A percentile compares a stretch with the other conserved stretches of the same genome.
These are phyloP conservation scores for Chloropsis cyanopogon DNA, from an alignment of 2,113 vertebrate species.

Conservation along the genomic window DNA sequence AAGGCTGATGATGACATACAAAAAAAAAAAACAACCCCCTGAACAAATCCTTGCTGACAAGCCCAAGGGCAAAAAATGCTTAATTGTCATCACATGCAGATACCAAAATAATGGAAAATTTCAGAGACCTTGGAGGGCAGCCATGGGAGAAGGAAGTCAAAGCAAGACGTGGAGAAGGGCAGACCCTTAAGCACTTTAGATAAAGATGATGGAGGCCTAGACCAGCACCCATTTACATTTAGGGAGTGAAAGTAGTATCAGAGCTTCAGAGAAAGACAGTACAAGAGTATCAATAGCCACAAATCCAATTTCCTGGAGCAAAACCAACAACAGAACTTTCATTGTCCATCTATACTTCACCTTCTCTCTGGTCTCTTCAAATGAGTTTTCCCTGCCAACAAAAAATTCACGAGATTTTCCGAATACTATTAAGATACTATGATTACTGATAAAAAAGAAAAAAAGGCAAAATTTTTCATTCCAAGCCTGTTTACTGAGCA, in stretches of 20 bases:
- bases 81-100: background rate
- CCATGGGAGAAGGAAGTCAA: background rate
- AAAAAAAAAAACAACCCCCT: background rate
- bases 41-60: slow-evolving; percentile 10
- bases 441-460: background rate
- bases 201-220: background rate
- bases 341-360: background rate
- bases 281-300: background rate
- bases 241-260: background rate
- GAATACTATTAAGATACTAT: background rate
- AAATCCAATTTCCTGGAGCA: background rate
- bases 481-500: background rate
- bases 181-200: background rate
- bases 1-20: background rate
- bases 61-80: background rate
- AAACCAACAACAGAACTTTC: background rate
- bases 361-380: background rate
- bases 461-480: background rate
- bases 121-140: slow-evolving; percentile 21
- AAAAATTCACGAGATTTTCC: background rate
- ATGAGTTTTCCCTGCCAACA: background rate
- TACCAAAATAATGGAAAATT: slow-evolving; percentile 39
- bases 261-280: background rate
- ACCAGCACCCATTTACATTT: background rate
- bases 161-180: background rate